Percentiles rank a stretch among this genome's conserved stretches.
Conservation (phyloP, 2,888 invertebrate species). For the Miltochrista miniata region DNA sequence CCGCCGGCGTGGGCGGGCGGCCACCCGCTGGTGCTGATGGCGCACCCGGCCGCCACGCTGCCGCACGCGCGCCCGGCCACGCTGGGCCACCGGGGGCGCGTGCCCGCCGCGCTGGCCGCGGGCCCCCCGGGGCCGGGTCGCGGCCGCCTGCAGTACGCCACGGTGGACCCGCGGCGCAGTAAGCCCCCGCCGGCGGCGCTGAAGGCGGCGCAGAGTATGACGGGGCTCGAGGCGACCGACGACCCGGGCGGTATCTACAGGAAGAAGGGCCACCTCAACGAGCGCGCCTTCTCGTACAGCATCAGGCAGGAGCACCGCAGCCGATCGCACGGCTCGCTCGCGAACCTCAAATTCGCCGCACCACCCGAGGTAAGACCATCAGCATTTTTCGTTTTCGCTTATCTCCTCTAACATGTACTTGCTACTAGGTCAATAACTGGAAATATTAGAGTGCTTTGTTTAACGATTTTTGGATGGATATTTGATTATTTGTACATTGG, state of each 20-base stretch:
- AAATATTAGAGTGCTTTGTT: background rate
- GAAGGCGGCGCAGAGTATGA: slow-evolving; percentile 87
- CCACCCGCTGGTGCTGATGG: slow-evolving; percentile 78
- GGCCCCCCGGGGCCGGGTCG: slow-evolving; percentile 64
- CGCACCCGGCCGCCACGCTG: slow-evolving; percentile 73
- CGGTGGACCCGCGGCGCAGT: slow-evolving; percentile 85
- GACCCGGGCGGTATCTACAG: slow-evolving; percentile 90
- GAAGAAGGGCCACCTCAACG: slow-evolving; percentile 95
- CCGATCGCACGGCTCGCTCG: slow-evolving; percentile 95
- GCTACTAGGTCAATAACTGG: too few relatives aligned
- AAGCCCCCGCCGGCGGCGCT: slow-evolving; percentile 86
- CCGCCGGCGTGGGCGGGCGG: slow-evolving; percentile 72
- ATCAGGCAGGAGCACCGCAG: slow-evolving; percentile 97
- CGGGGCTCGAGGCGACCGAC: slow-evolving; percentile 86
- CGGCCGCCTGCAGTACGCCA: slow-evolving; percentile 83
- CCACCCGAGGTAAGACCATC: slow-evolving; percentile 81
- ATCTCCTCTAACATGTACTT: too few relatives aligned
- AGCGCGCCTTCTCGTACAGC: slow-evolving; percentile 96
- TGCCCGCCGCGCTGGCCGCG: slow-evolving; percentile 83
- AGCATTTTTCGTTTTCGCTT: background rate
- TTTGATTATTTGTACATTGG: background rate
- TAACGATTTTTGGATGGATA: background rate
- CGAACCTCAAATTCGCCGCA: slow-evolving; percentile 94
- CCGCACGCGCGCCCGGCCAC: slow-evolving; percentile 77
- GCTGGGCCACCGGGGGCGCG: slow-evolving; percentile 82